phyloP scores from a whole-genome alignment of 2,888 invertebrate genomes.

The Phyllotreta cruciferae region DNA sequence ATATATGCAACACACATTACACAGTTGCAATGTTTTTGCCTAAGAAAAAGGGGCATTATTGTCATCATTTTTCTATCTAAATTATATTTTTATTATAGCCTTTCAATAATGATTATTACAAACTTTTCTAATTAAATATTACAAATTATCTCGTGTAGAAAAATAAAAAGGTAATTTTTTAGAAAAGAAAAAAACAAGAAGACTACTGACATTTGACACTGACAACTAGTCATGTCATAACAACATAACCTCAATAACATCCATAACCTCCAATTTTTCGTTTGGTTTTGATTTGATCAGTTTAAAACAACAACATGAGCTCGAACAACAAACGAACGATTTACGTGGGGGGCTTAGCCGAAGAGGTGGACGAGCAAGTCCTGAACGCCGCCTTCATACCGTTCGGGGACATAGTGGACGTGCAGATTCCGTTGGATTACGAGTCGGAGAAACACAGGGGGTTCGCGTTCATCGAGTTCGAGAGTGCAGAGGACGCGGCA shows the following conservation, averaged over 20 bases:
- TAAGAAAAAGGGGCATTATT: background rate
- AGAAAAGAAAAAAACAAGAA: too few relatives aligned
- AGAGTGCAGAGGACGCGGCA: conserved; percentile 96
- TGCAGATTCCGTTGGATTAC: conserved; percentile 97
- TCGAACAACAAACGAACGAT: conserved; percentile 79
- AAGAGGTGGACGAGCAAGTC: conserved; percentile 96
- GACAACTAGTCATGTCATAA: background rate
- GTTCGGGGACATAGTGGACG: conserved; percentile 97
- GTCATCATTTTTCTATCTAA: background rate
- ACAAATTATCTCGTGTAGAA: too few relatives aligned
- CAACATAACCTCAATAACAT: conserved; percentile 1
- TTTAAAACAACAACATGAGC: conserved; percentile 37
- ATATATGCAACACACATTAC: background rate
- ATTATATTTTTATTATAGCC: too few relatives aligned
- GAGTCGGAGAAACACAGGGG: conserved; percentile 96
- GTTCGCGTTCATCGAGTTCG: conserved; percentile 99
- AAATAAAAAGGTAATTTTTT: too few relatives aligned
- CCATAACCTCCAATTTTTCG: too few relatives aligned
- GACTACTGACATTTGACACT: too few relatives aligned
- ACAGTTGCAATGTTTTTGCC: background rate
- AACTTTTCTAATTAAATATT: too few relatives aligned
- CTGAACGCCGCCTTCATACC: conserved; percentile 97
- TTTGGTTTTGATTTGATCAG: too few relatives aligned
- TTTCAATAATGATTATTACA: too few relatives aligned
- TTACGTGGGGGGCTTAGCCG: conserved; percentile 87